Evolutionary conservation across 2,113 vertebrate genomes (phyloP).

Genomic region (Zapus hudsonius): DNA sequence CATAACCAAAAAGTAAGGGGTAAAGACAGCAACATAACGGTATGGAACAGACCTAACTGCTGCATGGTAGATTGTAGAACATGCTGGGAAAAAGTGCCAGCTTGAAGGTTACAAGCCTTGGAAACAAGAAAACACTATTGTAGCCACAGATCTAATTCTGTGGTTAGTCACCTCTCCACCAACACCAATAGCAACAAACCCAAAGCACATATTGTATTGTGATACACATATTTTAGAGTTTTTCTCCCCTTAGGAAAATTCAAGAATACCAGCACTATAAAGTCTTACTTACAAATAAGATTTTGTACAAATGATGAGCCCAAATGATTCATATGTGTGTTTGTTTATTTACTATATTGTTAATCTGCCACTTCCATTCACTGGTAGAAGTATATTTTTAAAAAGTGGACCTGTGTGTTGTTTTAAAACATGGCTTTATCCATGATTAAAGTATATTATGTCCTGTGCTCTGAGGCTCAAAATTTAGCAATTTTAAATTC

Average conservation of each 20-base stretch:
- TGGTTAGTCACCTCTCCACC: background rate
- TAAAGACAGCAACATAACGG: background rate
- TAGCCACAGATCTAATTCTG: background rate
- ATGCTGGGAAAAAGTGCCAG: background rate
- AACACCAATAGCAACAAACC: background rate
- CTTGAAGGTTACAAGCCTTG: background rate
- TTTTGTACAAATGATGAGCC: constrained; percentile 14
- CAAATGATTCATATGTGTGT: background rate
- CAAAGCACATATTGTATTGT: background rate
- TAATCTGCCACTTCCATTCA: constrained; percentile 8
- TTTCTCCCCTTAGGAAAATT: background rate
- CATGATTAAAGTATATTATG: background rate
- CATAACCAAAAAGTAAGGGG: background rate
- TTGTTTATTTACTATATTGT: background rate
- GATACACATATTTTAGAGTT: background rate
- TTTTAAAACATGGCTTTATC: constrained; percentile 25
- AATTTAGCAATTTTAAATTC: constrained; percentile 37
- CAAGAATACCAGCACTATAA: background rate
- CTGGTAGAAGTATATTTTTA: constrained; percentile 31
- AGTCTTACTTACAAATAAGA: constrained; percentile 9
- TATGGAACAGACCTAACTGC: background rate
- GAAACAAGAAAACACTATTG: background rate
- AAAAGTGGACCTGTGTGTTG: constrained; percentile 6
- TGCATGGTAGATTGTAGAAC: background rate
- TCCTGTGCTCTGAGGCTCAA: constrained; percentile 16